Evolutionary conservation across 2,888 invertebrate genomes (phyloP), one percentile per base, ranked within the genome.

Genomic region (Drosophila atroscutellata): DNA sequence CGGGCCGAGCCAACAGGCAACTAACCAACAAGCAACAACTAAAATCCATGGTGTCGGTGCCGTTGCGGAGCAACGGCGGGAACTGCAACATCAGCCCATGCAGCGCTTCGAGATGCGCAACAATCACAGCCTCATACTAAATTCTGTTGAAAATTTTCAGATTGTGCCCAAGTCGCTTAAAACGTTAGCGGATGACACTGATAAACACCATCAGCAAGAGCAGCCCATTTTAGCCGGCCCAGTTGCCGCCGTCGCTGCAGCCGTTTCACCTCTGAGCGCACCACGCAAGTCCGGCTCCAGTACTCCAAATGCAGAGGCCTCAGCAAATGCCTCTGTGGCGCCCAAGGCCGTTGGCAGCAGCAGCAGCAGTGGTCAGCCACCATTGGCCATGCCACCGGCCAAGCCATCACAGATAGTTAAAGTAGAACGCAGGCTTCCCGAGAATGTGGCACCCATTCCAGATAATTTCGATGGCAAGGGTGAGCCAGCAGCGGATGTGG

Each of bases 141-240:
- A 93, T 88, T 93, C 93, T 90, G 93, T 93, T 92, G 93, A 93
- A 93, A 93, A 93, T 90, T 93, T 93, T 93, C 93, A 93, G 93
- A 93, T 93, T 67, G 91, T 91, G 47, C 92, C 91, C 13, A 92
- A 93, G 72, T 78, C 88, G 7, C 70, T 90, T 30, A 81, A 78
- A 51, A 77, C 76, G 59, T 51, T 70, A 77, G 75, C 62, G 36
- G 87, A 80, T 36, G 86, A 86, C 37, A 80, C 66, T 24, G 81
- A 81, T 59, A 87, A 81, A 66, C 82, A 83, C 42, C 74, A 77
- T 50, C 85, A 89, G 52, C 81, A 76, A 47, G 82, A 81, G 6
- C 83, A 81, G 36, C 83, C 81, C 30, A 72, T 69, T 13, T 56
- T 76, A 4, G 74, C 76, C 9, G 73, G 63, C 9, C 62, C 64